These are phyloP conservation scores for Meleagris gallopavo DNA, from an alignment of 2,113 vertebrate genomes.

Conservation along the genomic window DNA sequence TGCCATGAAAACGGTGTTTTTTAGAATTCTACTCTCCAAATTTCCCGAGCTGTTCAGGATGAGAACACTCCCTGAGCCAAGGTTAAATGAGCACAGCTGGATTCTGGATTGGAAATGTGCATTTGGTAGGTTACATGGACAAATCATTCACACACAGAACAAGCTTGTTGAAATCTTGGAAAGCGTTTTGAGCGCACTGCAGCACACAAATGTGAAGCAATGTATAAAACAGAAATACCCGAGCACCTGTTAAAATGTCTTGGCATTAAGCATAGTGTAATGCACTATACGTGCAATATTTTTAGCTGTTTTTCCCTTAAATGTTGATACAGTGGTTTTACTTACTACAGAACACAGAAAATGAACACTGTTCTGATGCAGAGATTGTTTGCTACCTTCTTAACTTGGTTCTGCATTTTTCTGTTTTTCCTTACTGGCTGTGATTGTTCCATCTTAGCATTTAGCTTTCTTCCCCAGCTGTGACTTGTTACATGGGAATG, in stretches of 20 bases:
- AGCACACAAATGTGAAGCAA: neutral
- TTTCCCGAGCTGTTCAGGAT: neutral
- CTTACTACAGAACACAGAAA: neutral
- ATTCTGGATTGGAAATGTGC: constrained; percentile 15
- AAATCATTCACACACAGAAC: neutral
- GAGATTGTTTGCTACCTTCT: neutral
- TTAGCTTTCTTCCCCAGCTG: neutral
- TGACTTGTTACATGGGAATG: neutral
- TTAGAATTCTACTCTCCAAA: neutral
- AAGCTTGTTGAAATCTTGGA: constrained; percentile 24
- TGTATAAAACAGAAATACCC: constrained; percentile 24
- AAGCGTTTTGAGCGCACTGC: neutral
- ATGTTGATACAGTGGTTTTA: rapidly evolving
- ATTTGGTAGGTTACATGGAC: constrained; percentile 34
- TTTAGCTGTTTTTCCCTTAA: neutral
- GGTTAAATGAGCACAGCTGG: constrained; percentile 66
- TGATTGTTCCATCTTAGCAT: neutral
- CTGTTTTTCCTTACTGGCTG: rapidly evolving
- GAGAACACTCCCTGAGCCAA: constrained; percentile 42
- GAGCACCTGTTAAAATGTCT: constrained; percentile 20
- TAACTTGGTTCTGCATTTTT: neutral
- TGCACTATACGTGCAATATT: neutral
- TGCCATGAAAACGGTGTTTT: neutral
- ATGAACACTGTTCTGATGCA: too few relatives aligned
- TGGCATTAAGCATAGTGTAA: neutral